Conservation (phyloP, 2,113 vertebrate species). For the Malurus alboscapulatus region DNA sequence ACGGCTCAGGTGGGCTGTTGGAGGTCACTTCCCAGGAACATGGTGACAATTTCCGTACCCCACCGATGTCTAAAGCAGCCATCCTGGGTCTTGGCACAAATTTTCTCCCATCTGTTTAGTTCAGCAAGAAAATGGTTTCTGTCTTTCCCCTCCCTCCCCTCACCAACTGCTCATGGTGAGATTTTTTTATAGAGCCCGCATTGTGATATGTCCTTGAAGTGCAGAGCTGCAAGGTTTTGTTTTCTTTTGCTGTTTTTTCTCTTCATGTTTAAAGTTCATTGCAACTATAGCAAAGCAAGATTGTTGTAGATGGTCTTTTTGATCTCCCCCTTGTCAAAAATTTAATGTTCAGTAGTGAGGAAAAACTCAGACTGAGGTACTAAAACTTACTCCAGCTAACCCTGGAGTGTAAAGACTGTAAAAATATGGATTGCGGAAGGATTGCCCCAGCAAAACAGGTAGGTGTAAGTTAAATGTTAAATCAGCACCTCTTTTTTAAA, state of each 20-base stretch:
- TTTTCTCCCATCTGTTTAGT: conserved; percentile 67
- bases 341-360: conserved; percentile 5
- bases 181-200: conserved; percentile 66
- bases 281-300: background rate
- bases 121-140: conserved; percentile 73
- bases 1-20: background rate
- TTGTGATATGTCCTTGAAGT: conserved; percentile 74
- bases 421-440: conserved; percentile 24
- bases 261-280: conserved; percentile 34
- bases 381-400: conserved; percentile 9
- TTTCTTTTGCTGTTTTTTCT: conserved; percentile 33
- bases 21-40: background rate
- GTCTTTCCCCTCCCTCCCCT: conserved; percentile 26
- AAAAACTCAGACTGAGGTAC: background rate
- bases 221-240: conserved; percentile 57
- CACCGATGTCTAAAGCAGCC: conserved; percentile 48
- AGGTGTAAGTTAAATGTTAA: conserved; percentile 2
- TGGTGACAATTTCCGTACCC: background rate
- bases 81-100: conserved; percentile 49
- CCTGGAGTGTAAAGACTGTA: conserved; percentile 21
- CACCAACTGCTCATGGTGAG: conserved; percentile 49
- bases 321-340: conserved; percentile 43
- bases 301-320: conserved; percentile 42
- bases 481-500: conserved; percentile 1
- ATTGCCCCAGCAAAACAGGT: conserved; percentile 33